Conservation (phyloP, 2,888 invertebrate genomes). For the Siphonodentalium dalli region DNA sequence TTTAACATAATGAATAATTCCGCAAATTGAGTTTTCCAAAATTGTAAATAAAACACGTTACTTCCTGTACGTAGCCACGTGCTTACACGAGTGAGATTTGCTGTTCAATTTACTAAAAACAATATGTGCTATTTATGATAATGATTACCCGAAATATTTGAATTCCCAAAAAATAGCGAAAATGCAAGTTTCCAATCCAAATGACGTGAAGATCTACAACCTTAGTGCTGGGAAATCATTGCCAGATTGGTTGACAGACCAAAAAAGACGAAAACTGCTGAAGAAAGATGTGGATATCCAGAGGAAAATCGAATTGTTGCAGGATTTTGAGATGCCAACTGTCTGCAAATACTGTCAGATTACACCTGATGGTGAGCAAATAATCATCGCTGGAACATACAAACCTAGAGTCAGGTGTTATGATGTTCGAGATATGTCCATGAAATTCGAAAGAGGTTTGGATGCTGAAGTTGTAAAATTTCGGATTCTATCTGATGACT, state of each 20-base stretch:
- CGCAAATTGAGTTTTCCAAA: no score
- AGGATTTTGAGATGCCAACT: constrained; percentile 99
- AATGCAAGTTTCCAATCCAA: constrained; percentile 92
- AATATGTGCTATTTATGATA: no score
- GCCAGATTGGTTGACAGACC: constrained; percentile 74
- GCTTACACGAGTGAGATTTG: no score
- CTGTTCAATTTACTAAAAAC: no score
- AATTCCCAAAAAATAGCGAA: no score
- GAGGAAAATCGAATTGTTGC: constrained; percentile 91
- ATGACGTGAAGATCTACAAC: constrained; percentile 97
- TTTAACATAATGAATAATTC: no score
- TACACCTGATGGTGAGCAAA: constrained; percentile 89
- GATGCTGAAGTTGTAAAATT: constrained; percentile 97
- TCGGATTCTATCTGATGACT: constrained; percentile 92
- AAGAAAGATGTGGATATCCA: constrained; percentile 91
- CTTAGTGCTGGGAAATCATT: constrained; percentile 94
- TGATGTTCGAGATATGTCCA: constrained; percentile 92
- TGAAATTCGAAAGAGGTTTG: constrained; percentile 97
- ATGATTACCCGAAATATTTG: no score
- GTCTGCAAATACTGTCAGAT: constrained; percentile 84
- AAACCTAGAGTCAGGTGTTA: constrained; percentile 96
- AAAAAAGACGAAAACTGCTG: constrained; percentile 73
- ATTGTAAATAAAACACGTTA: no score
- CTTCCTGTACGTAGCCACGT: no score
- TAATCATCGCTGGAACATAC: constrained; percentile 89